Evolutionary conservation across 2,888 invertebrate species (phyloP).

Genomic region (Acholoe squamosa): DNA sequence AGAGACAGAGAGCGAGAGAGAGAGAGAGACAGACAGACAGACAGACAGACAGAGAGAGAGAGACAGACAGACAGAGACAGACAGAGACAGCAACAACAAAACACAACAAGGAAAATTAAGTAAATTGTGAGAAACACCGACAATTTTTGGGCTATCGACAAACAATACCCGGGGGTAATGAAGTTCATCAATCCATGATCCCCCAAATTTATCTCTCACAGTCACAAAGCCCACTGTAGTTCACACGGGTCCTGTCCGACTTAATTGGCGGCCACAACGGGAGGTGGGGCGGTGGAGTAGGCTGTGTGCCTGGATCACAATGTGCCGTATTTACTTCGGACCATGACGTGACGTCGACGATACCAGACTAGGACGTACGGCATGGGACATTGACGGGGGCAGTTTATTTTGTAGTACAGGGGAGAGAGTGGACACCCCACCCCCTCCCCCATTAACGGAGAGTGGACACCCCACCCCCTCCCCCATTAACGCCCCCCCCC

Average conservation of each 20-base stretch:
- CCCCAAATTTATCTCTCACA: neutral
- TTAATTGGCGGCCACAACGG: neutral
- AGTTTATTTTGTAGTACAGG: neutral
- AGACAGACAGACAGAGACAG: neutral
- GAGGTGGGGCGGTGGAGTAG: neutral
- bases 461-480: no score
- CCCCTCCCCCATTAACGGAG: no score
- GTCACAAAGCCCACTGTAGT: neutral
- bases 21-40: neutral
- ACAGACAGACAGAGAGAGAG: neutral
- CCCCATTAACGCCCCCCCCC: no score
- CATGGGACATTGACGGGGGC: neutral
- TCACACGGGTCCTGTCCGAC: neutral
- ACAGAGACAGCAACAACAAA: neutral
- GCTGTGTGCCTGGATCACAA: neutral
- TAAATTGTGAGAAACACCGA: no score
- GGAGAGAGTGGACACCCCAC: constrained; percentile 3
- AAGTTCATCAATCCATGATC: neutral
- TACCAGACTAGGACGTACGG: no score
- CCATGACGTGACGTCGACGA: neutral
- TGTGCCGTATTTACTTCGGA: neutral
- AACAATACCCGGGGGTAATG: neutral
- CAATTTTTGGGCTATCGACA: neutral
- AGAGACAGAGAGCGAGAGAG: neutral
- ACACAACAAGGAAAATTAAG: no score